Conservation (phyloP, 2,797 vertebrate species). For the Anniella stebbinsi region DNA sequence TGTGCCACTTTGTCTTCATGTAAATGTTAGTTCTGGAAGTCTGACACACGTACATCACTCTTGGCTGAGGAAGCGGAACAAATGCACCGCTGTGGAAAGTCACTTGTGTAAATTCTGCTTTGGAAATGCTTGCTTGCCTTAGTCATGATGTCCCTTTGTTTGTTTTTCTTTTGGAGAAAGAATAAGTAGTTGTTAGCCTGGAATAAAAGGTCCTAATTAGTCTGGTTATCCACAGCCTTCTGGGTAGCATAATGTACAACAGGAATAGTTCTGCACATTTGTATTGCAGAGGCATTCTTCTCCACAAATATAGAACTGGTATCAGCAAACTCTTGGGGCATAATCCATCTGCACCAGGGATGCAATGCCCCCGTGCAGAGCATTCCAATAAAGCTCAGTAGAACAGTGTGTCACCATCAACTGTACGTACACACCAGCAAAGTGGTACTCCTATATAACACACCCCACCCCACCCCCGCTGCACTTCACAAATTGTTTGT, state of each 20-base stretch:
- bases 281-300: neutral
- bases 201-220: neutral
- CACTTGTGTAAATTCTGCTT: slow-evolving; percentile 38
- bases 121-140: slow-evolving; percentile 49
- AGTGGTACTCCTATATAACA: too few species aligned
- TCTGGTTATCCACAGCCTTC: neutral
- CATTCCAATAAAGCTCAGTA: neutral
- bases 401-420: neutral
- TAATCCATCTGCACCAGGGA: neutral
- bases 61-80: slow-evolving; percentile 19
- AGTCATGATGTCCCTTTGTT: neutral
- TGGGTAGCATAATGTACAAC: neutral
- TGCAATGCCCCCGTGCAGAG: neutral
- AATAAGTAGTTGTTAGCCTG: neutral
- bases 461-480: too few species aligned
- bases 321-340: neutral
- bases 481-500: neutral
- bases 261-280: neutral
- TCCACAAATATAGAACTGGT: neutral
- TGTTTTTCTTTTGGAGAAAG: neutral
- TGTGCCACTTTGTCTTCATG: slow-evolving; percentile 27
- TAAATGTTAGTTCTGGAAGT: slow-evolving; percentile 48
- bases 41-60: neutral
- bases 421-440: neutral
- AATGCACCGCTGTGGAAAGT: slow-evolving; percentile 33